Conservation (phyloP, 1,140 invertebrate genomes). For the Brachionus koreanus region DNA sequence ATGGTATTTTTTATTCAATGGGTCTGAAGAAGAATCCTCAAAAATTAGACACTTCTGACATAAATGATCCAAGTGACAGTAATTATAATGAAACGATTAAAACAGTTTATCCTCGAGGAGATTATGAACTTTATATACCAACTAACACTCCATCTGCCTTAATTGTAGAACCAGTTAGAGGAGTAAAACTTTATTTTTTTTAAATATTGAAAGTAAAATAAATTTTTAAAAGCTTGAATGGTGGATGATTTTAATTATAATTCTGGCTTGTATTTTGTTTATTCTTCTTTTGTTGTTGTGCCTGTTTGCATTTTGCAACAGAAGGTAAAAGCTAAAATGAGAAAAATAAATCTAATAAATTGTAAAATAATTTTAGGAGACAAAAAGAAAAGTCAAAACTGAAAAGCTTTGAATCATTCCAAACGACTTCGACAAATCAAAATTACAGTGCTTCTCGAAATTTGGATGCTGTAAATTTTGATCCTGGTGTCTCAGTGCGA, state of each 20-base stretch:
- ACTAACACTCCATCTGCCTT: neutral
- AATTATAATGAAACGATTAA: neutral
- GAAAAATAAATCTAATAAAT: neutral
- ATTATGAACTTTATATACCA: slow-evolving; percentile 1
- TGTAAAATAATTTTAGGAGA: neutral
- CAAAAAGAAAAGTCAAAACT: slow-evolving; percentile 15
- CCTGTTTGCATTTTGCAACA: neutral
- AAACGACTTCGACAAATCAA: neutral
- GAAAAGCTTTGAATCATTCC: neutral
- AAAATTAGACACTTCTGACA: slow-evolving; percentile 12
- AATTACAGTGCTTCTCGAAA: neutral
- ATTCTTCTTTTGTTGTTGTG: neutral
- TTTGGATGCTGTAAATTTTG: neutral
- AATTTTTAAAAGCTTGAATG: slow-evolving; percentile 33
- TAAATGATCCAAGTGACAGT: neutral
- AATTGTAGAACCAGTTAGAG: neutral
- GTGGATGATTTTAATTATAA: slow-evolving; percentile 44
- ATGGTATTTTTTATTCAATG: slow-evolving; percentile 8
- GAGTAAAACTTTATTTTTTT: neutral
- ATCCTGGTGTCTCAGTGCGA: neutral
- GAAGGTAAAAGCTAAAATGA: neutral
- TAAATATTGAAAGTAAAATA: neutral
- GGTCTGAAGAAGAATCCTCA: neutral
- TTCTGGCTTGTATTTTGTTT: slow-evolving; percentile 11
- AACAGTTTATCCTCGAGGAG: neutral